Base-by-base conservation (phyloP, 2,797 vertebrate genomes). In the Clarias laeviceps region DNA sequence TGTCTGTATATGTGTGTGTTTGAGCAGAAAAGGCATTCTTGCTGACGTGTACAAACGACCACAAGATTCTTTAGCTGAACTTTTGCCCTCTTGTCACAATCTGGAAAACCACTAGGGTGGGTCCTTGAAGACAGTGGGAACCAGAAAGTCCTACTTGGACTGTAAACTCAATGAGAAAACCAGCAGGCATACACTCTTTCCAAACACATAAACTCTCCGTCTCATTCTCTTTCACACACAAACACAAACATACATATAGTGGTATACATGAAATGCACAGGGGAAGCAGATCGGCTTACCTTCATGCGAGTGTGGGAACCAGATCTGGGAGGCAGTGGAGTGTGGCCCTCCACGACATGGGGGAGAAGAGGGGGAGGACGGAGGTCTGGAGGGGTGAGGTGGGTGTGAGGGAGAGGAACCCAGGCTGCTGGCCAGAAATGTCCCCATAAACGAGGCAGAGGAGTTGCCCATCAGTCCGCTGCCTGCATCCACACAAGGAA, bases 301-400 rank as follows among this genome's bases (percentile, higher is more conserved):
- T 97, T 99, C 98, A 9, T 99, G 98, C 65, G 98, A 96, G 93
- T 99, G 98, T 37, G 98, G 97, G 91, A 99, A 98, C 98, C 98
- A 99, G 93, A 99, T 96, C 95, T 99, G 98, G 24, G 98, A 98
- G 88, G 97, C 93, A 89, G 96, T 92, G 0, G 98, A 97, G 94
- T 98, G 98, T 68, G 97, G 96, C 85, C 96, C 94, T 0, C 96
- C 94, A 0, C 96, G 96, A 93, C 97, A 99, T 64, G 97, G 94
- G 27, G 96, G 97, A 87, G 98, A 98, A 0, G 97, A 96, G 62
- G 98, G 97, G 69, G 98, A 96, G 32, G 97, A 94, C 0, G 96
- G 82, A 15, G 97, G 95, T 90, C 97, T 95, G 0, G 96, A 93
- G 0, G 97, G 95, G 93, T 97, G 97, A 68, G 96, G 90, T 15